Evolutionary conservation across 2,888 invertebrate genomes (phyloP), one percentile per base, ranked within the genome.

Genomic region (Pseudolycoriella hygida): DNA sequence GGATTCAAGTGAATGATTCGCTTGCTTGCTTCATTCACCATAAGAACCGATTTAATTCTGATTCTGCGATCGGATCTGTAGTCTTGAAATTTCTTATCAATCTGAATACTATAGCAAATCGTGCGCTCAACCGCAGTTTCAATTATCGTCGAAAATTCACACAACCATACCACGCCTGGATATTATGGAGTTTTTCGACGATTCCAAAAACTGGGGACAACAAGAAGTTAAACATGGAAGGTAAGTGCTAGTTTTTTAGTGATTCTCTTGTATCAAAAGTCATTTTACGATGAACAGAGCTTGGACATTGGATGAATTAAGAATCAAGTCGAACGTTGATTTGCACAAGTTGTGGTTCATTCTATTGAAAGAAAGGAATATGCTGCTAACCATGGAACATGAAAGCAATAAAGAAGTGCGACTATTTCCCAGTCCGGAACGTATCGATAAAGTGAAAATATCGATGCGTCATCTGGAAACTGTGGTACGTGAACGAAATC

Each of bases 301-400:
- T 3, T 97, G 96, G 96, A 79, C 68, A 49, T 62, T 71, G 46
- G 93, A 93, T 51, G 98, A 98, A 63, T 67, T 98, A 17, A 72
- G 98, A 56, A 75, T 96, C 42, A 98, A 97, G 66, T 90, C 90
- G 41, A 97, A 94, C 60, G 70, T 77, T 43, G 98, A 98, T 65
- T 71, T 98, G 47, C 98, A 98, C 61, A 94, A 97, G 68, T 67
- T 98, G 48, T 98, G 98, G 97, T 94, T 72, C 57, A 58, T 76
- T 14, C 67, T 98, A 46, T 66, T 96, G 44, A 99, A 97, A 67
- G 98, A 99, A 66, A 73, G 81, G 45, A 98, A 99, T 62, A 96
- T 97, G 96, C 69, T 98, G 15, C 65, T 89, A 50, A 96, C 97
- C 2, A 94, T 97, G 96, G 88, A 94, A 66, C 75, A 87, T 50